phyloP scores from a whole-genome alignment of 2,797 vertebrate genomes.

The Sparus aurata region DNA sequence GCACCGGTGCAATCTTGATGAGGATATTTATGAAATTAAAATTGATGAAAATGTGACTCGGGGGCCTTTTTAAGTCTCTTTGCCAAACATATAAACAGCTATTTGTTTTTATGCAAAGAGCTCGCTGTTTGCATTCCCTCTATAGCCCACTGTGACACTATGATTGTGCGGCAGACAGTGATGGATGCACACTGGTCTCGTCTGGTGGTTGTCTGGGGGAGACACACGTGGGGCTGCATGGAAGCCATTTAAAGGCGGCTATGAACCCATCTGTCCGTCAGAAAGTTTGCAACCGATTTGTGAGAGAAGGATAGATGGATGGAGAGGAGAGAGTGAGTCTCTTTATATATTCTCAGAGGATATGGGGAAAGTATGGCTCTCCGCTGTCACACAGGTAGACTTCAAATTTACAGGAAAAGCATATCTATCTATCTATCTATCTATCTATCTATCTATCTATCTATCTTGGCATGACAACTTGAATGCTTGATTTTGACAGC shows the following conservation, averaged over 20 bases:
- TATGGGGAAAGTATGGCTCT: background rate
- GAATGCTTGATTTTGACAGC: no score
- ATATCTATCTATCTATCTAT: background rate
- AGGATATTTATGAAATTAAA: slow-evolving; percentile 70
- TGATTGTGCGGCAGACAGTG: slow-evolving; percentile 42
- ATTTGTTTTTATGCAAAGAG: slow-evolving; percentile 36
- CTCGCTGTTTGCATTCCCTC: slow-evolving; percentile 28
- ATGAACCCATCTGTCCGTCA: slow-evolving; percentile 30
- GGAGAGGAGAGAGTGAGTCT: background rate
- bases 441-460: background rate
- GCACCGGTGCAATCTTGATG: slow-evolving; percentile 38
- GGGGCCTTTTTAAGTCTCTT: slow-evolving; percentile 26
- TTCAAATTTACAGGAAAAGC: background rate
- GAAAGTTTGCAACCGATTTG: slow-evolving; percentile 39
- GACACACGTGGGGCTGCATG: slow-evolving; percentile 42
- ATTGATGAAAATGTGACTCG: slow-evolving; percentile 58
- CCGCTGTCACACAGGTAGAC: background rate
- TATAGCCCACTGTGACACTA: slow-evolving; percentile 11
- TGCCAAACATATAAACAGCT: slow-evolving; percentile 40
- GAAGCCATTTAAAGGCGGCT: slow-evolving; percentile 39
- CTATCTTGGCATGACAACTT: no score
- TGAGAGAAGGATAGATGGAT: slow-evolving; percentile 26
- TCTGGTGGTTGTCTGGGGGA: slow-evolving; percentile 45
- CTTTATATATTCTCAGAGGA: background rate
- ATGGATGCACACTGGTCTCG: slow-evolving; percentile 54